These are phyloP conservation scores for Cerastoderma edule DNA, from an alignment of 2,888 invertebrate genomes.

Conservation along the genomic window DNA sequence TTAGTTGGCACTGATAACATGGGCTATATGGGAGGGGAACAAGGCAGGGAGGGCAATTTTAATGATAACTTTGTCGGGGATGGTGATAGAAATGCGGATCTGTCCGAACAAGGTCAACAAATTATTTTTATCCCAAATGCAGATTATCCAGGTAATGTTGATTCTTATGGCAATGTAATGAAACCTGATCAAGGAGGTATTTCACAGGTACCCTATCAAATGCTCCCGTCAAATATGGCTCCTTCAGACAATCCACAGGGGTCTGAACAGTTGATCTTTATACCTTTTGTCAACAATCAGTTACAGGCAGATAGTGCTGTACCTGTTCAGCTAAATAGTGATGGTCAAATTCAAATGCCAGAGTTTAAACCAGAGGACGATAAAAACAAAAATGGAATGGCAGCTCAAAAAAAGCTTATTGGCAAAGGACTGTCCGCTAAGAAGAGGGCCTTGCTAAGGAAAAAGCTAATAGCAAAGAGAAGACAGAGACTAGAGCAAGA, in stretches of 20 bases:
- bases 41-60: background rate
- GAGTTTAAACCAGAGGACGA: background rate
- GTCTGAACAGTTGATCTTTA: slow-evolving; percentile 42
- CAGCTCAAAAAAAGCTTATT: background rate
- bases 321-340: slow-evolving; percentile 15
- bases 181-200: slow-evolving; percentile 10
- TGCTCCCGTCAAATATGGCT: slow-evolving; percentile 26
- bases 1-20: background rate
- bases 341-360: background rate
- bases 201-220: slow-evolving; percentile 28
- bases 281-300: slow-evolving; percentile 49
- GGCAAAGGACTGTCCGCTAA: slow-evolving; percentile 2
- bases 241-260: slow-evolving; percentile 28
- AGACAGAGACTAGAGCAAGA: slow-evolving; percentile 39
- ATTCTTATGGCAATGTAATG: too few species aligned
- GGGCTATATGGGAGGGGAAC: background rate
- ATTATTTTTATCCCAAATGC: slow-evolving; percentile 45
- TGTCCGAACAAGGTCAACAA: slow-evolving; percentile 32
- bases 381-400: background rate
- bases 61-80: background rate
- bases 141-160: slow-evolving; percentile 23
- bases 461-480: slow-evolving; percentile 29
- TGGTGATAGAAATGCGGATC: background rate
- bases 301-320: slow-evolving; percentile 29
- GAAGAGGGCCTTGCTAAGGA: slow-evolving; percentile 27